A percentile compares a stretch with the other conserved stretches of the same genome.
Evolutionary conservation across 2,888 invertebrate genomes (phyloP).

Genomic region (Caenorhabditis wallacei): DNA sequence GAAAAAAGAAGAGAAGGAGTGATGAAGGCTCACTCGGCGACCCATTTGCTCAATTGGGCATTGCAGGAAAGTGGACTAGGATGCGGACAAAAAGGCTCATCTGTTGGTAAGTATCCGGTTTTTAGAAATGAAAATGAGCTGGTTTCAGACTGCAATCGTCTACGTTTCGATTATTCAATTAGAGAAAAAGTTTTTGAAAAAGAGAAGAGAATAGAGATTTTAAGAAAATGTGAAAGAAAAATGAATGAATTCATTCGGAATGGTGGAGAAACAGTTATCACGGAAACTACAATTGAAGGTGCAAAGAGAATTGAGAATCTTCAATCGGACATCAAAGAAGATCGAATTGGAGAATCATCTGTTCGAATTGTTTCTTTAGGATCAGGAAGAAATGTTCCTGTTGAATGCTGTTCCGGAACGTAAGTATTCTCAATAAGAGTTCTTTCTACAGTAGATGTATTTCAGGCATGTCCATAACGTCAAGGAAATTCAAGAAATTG

Average conservation of each 20-base stretch:
- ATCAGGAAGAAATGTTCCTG: constrained; percentile 3
- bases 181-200: constrained; percentile 12
- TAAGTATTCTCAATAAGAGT: neutral
- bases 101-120: constrained; percentile 49
- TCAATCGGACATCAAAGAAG: constrained; percentile 57
- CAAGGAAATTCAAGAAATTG: constrained; percentile 28
- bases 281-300: constrained; percentile 28
- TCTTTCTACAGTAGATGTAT: neutral
- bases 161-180: constrained; percentile 57
- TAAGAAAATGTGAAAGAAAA: constrained; percentile 30
- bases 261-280: constrained; percentile 25
- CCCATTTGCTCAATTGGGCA: constrained; percentile 70
- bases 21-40: constrained; percentile 71
- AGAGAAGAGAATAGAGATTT: constrained; percentile 17
- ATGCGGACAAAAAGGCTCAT: constrained; percentile 65
- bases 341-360: constrained; percentile 27
- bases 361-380: constrained; percentile 43
- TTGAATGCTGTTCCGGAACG: constrained; percentile 67
- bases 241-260: constrained; percentile 29
- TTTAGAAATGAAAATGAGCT: neutral
- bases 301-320: constrained; percentile 39
- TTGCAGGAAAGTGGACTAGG: constrained; percentile 52
- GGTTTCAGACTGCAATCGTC: constrained; percentile 46
- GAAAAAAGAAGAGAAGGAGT: constrained; percentile 48
- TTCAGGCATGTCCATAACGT: constrained; percentile 58